Evolutionary conservation across 2,888 invertebrate genomes (phyloP).

Genomic region (Troglohyphantes excavatus): DNA sequence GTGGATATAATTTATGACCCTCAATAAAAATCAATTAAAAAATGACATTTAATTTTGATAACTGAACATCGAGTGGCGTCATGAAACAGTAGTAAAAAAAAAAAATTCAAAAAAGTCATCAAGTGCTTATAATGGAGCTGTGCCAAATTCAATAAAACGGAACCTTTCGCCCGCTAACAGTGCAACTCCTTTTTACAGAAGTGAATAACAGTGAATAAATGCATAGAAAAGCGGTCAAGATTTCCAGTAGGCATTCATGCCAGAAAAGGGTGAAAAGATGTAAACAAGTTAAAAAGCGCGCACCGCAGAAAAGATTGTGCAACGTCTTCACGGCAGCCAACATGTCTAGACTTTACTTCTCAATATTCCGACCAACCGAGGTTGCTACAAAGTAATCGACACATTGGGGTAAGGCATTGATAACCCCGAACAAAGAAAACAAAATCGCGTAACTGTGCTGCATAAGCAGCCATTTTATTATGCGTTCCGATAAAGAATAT

Average conservation of each 20-base stretch:
- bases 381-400: constrained; percentile 4
- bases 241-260: neutral
- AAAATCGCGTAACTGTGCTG: neutral
- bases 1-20: too few species aligned
- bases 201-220: neutral
- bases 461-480: neutral
- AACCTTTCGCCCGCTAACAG: neutral
- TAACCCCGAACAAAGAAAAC: neutral
- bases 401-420: neutral
- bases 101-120: too few species aligned
- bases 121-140: too few species aligned
- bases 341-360: neutral
- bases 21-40: too few species aligned
- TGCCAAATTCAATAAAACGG: neutral
- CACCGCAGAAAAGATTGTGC: neutral
- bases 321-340: neutral
- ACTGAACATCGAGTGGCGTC: too few species aligned
- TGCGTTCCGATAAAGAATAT: too few species aligned
- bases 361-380: neutral
- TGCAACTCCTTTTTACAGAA: neutral
- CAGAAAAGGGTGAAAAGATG: neutral
- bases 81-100: too few species aligned
- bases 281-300: neutral
- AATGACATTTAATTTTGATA: too few species aligned
- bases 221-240: constrained; percentile 4